Base-by-base conservation (phyloP, 2,797 vertebrate genomes). In the Heliangelus exortis region DNA sequence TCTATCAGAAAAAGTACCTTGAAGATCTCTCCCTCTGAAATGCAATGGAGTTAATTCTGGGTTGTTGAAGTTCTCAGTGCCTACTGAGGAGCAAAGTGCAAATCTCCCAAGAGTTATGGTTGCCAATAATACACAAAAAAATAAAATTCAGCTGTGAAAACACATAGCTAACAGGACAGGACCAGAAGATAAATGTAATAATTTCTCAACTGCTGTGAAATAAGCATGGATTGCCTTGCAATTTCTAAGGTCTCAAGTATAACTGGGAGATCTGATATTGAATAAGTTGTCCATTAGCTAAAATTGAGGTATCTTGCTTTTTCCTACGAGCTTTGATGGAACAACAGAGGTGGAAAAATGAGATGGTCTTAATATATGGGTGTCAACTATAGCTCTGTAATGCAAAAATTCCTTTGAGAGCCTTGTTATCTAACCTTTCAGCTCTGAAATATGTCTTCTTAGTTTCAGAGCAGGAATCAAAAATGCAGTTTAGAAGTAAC, bases 401-500 rank as follows among this genome's bases (percentile, higher is more conserved):
- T 55, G 68, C 66, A 95, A 85, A 89, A 90, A 78, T 62, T 75
- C 92, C 18, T 23, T 23, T 16, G 78, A 87, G 75, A 65, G 68
- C 61, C 86, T 92, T 83, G 61, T 84, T 91, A 93, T 85, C 90
- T 75, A 93, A 92, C 82, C 75, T 91, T 93, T 85, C 61, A 89
- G 74, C 69, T 91, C 78, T 78, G 69, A 93, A 95, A 93, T 82
- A 21, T 9, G 90, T 85, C 71, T 90, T 75, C 69, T 67, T 54
- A 66, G 58, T 83, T 96, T 87, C 78, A 48, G 90, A 92, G 55
- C 41, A 74, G 81, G 80, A 94, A 90, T 85, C 75, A 88, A 76
- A 95, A 92, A 90, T n/a, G 84, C 17, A 80, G 45, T 93, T 95
- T 87, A 75, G 89, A 92, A 94, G 72, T 50, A 95, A 74, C 78